phyloP scores from a whole-genome alignment of 2,888 invertebrate species.

The Ennomos quercinarius region DNA sequence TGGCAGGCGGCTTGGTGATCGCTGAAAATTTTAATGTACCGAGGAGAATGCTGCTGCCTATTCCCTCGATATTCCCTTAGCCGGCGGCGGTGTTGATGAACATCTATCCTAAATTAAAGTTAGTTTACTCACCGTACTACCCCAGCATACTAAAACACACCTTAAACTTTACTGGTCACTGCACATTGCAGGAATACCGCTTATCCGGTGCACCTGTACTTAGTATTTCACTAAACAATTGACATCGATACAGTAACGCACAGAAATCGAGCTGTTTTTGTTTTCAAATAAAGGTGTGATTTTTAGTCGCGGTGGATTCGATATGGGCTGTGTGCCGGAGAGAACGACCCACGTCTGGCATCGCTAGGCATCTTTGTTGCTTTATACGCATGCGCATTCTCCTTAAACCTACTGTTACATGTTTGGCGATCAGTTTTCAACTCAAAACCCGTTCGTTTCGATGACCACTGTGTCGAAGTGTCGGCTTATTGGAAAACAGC shows the following conservation, averaged over 20 bases:
- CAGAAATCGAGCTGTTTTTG: constrained; percentile 23
- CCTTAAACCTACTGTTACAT: neutral
- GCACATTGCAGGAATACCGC: constrained; percentile 2
- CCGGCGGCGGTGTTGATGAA: too few relatives aligned
- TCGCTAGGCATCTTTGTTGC: constrained; percentile 29
- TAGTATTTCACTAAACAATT: constrained; percentile 27
- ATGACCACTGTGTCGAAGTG: constrained; percentile 8
- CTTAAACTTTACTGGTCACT: constrained; percentile 14
- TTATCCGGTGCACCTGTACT: constrained; percentile 18
- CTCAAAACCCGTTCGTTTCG: constrained; percentile 3
- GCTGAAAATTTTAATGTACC: too few relatives aligned
- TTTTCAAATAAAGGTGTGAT: constrained; percentile 25
- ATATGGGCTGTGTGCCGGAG: constrained; percentile 32
- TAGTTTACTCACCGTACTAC: constrained; percentile 32
- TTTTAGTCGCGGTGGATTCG: neutral
- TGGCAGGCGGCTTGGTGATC: too few relatives aligned
- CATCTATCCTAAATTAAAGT: too few relatives aligned
- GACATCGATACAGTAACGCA: constrained; percentile 30
- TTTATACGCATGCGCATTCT: constrained; percentile 34
- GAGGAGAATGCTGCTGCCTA: too few relatives aligned
- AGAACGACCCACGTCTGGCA: constrained; percentile 33
- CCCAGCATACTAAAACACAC: constrained; percentile 20
- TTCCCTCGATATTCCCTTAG: too few relatives aligned
- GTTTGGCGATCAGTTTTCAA: constrained; percentile 1
- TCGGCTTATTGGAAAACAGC: constrained; percentile 5